These are phyloP conservation scores for Aurelia sp. DNA, from an alignment of 30 jellyfish, hydroid and myxozoan genomes.

Conservation along the genomic window DNA sequence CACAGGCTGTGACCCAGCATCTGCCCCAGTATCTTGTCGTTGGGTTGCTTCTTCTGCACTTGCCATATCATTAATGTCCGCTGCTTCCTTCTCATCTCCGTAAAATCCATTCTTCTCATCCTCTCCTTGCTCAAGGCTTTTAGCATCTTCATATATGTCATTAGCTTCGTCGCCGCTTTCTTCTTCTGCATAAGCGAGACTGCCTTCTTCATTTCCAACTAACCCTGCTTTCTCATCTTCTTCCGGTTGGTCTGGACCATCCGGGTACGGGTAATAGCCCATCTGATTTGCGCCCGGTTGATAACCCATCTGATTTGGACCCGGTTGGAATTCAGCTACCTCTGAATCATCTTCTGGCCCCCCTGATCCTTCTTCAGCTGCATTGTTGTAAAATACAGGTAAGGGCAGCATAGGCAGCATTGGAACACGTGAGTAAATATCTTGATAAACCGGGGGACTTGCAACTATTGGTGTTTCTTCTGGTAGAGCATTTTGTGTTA, in stretches of 20 bases:
- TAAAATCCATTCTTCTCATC: constrained; percentile 8
- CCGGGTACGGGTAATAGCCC: no score
- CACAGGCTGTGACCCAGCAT: constrained; percentile 21
- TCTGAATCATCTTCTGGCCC: constrained; percentile 31
- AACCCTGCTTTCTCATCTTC: constrained; percentile 3
- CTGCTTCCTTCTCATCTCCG: constrained; percentile 13
- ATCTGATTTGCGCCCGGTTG: no score
- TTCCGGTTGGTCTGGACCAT: neutral
- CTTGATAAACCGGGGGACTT: constrained; percentile 78
- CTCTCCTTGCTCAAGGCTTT: constrained; percentile 38
- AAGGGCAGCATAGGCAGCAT: constrained; percentile 77
- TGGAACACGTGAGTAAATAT: constrained; percentile 70
- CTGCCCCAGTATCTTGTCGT: constrained; percentile 34
- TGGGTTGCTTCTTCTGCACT: constrained; percentile 39
- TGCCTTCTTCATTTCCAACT: constrained; percentile 7
- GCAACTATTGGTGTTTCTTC: constrained; percentile 71
- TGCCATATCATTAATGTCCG: constrained; percentile 43
- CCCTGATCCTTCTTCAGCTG: constrained; percentile 56
- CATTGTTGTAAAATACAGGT: constrained; percentile 63
- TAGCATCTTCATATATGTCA: constrained; percentile 50
- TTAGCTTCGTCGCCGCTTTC: constrained; percentile 47
- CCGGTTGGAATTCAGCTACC: constrained; percentile 15
- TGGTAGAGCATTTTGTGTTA: constrained; percentile 47
- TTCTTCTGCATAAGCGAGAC: constrained; percentile 17
- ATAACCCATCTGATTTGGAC: no score